Conservation (phyloP, 2,797 vertebrate genomes). For the Oryzias sinensis region DNA sequence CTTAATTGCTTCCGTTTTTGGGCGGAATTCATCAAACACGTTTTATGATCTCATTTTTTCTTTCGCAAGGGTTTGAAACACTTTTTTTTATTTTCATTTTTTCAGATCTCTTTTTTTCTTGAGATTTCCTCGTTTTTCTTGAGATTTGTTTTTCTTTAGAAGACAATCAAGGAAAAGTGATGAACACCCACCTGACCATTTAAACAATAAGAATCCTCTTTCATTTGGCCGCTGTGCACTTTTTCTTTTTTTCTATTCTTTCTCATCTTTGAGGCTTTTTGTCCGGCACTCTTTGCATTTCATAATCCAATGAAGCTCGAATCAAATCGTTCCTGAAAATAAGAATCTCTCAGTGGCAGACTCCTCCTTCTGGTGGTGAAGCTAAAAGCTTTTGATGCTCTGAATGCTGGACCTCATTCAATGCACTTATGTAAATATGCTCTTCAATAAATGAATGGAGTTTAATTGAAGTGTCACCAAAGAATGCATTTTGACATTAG, state of each 20-base stretch:
- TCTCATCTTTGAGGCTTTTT: constrained; percentile 26
- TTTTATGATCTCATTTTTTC: too few relatives aligned
- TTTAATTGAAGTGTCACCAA: constrained; percentile 45
- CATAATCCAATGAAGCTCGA: constrained; percentile 53
- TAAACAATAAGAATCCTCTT: too few relatives aligned
- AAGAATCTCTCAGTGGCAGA: constrained; percentile 29
- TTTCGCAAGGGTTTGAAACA: too few relatives aligned
- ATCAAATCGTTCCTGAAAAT: constrained; percentile 20
- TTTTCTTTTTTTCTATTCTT: constrained; percentile 26
- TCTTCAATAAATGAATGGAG: constrained; percentile 39
- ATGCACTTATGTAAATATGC: constrained; percentile 50
- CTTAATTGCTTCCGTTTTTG: too few relatives aligned
- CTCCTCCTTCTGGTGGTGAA: constrained; percentile 39
- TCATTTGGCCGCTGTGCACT: constrained; percentile 34
- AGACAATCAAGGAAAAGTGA: too few relatives aligned
- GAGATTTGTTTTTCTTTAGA: too few relatives aligned
- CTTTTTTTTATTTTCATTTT: too few relatives aligned
- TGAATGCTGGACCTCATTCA: constrained; percentile 46
- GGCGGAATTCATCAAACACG: too few relatives aligned
- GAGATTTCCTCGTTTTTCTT: too few relatives aligned
- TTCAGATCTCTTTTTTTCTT: too few relatives aligned
- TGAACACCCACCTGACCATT: too few relatives aligned
- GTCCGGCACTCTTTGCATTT: constrained; percentile 18
- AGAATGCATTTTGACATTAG: constrained; percentile 55
- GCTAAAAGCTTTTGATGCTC: constrained; percentile 58